Evolutionary conservation across 2,797 vertebrate species (phyloP).

Genomic region (Hemibagrus guttatus): DNA sequence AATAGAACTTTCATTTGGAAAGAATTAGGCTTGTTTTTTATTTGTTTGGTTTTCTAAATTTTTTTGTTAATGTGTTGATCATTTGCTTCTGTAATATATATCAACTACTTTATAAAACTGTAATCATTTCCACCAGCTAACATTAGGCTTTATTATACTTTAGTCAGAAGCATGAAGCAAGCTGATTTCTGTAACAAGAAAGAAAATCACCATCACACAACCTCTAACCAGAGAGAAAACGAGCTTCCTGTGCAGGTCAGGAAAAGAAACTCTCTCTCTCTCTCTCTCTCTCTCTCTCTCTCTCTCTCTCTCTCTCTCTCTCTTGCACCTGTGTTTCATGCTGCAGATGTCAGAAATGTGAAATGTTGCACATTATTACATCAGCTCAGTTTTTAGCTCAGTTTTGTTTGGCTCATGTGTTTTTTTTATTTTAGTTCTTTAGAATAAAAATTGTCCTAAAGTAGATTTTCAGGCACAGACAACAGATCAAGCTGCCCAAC

Average conservation of each 20-base stretch:
- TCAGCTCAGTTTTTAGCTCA: constrained; percentile 14
- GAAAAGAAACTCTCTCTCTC: not conserved
- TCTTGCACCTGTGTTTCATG: constrained; percentile 4
- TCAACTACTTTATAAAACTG: not conserved
- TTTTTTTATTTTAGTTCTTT: too few relatives aligned
- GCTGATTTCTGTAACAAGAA: constrained; percentile 61
- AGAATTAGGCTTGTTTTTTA: not conserved
- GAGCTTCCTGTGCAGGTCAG: constrained; percentile 62
- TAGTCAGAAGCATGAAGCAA: constrained; percentile 59
- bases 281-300: not conserved
- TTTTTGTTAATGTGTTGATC: not conserved
- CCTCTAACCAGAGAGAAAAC: constrained; percentile 70
- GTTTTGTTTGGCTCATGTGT: not conserved
- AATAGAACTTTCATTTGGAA: not conserved
- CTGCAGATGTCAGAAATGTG: not conserved
- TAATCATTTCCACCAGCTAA: not conserved
- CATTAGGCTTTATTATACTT: constrained; percentile 55
- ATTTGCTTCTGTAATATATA: not conserved
- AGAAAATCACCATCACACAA: constrained; percentile 62
- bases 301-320: not conserved
- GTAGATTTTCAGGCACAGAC: not conserved
- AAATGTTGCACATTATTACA: constrained; percentile 13
- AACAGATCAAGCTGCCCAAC: not conserved
- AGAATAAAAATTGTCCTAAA: not conserved
- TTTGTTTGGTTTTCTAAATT: not conserved